These are phyloP conservation scores for Myotis planiceps DNA, from an alignment of 2,797 vertebrate genomes.

Conservation along the genomic window DNA sequence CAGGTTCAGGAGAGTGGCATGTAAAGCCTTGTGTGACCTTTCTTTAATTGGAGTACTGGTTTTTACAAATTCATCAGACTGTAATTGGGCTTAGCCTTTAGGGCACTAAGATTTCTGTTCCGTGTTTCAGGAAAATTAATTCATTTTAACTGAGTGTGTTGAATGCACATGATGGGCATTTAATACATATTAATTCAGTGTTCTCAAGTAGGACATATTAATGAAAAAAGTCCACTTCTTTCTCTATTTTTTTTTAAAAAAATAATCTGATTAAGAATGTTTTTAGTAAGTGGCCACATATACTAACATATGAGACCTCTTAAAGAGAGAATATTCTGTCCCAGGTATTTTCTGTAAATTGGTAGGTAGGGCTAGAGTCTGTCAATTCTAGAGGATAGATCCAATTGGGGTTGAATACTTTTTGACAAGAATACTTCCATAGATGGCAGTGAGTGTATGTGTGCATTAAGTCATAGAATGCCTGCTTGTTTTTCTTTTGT, in stretches of 20 bases:
- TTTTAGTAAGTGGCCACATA: not conserved
- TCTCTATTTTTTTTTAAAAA: not conserved
- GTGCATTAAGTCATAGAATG: not conserved
- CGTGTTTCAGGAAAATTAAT: conserved; percentile 31
- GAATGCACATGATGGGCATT: not conserved
- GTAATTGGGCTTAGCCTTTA: not conserved
- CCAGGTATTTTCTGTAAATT: not conserved
- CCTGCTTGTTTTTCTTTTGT: not conserved
- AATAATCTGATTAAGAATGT: not conserved
- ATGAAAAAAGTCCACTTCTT: not conserved
- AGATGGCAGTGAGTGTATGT: not conserved
- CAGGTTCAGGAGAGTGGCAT: not conserved
- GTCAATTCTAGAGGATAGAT: not conserved
- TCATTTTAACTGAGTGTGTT: not conserved
- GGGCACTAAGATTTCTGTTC: not conserved
- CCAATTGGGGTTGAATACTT: not conserved
- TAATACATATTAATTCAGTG: not conserved
- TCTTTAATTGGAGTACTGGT: not conserved
- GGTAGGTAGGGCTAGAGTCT: not conserved
- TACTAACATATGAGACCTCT: not conserved
- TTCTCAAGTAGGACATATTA: not conserved
- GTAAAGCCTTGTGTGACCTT: not conserved
- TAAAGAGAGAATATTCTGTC: not conserved
- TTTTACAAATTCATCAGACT: not conserved
- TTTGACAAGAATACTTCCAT: not conserved